Evolutionary conservation across 2,888 invertebrate genomes (phyloP).

Genomic region (Philereme transversata): DNA sequence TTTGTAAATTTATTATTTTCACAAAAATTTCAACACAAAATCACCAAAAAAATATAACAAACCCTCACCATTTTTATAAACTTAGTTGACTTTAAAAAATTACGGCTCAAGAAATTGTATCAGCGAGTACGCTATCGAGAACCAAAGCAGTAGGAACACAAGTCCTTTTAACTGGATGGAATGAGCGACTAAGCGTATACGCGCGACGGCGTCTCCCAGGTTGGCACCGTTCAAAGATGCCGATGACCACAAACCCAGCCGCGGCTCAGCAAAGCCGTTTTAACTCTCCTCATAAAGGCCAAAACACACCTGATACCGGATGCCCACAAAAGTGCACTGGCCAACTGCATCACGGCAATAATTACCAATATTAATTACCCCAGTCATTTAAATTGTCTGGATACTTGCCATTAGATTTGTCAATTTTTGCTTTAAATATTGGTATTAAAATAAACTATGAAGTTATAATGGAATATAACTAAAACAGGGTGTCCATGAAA

Average conservation of each 20-base stretch:
- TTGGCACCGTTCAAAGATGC: slow-evolving; percentile 58
- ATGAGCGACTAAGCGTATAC: slow-evolving; percentile 71
- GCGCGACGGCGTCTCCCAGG: slow-evolving; percentile 73
- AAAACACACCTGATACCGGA: slow-evolving; percentile 60
- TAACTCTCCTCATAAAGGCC: slow-evolving; percentile 72
- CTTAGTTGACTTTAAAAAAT: slow-evolving; percentile 23
- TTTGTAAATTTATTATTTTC: slow-evolving; percentile 41
- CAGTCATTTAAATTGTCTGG: slow-evolving; percentile 62
- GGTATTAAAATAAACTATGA: slow-evolving; percentile 13
- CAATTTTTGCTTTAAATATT: slow-evolving; percentile 36
- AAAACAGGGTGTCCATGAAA: not conserved
- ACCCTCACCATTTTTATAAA: slow-evolving; percentile 34
- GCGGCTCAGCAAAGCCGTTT: slow-evolving; percentile 63
- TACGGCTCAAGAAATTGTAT: slow-evolving; percentile 56
- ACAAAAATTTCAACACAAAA: slow-evolving; percentile 31
- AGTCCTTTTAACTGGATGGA: slow-evolving; percentile 77
- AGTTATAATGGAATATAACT: slow-evolving; percentile 4
- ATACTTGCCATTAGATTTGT: slow-evolving; percentile 55
- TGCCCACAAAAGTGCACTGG: slow-evolving; percentile 43
- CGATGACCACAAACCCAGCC: slow-evolving; percentile 50
- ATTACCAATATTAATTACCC: slow-evolving; percentile 57
- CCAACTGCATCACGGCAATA: slow-evolving; percentile 54
- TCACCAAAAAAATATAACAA: slow-evolving; percentile 24
- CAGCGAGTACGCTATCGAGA: slow-evolving; percentile 65
- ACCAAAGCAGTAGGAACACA: slow-evolving; percentile 71